Percentiles rank a stretch among this genome's conserved stretches.
Evolutionary conservation across 2,797 vertebrate genomes (phyloP).

Genomic region (Salmo trutta): DNA sequence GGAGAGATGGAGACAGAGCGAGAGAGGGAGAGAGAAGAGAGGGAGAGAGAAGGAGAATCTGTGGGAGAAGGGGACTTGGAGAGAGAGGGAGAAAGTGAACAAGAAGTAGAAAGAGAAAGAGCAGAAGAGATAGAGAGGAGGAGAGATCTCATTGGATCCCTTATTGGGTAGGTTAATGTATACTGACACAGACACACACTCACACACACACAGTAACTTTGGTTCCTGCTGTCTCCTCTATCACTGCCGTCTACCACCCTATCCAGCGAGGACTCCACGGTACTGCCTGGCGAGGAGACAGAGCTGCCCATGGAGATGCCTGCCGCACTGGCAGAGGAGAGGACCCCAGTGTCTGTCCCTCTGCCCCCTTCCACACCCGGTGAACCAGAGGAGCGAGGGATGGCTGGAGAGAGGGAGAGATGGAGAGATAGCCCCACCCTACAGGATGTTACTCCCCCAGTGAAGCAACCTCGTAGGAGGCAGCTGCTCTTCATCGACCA

Average conservation of each 20-base stretch:
- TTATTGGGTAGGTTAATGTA: constrained; percentile 56
- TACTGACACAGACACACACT: background rate
- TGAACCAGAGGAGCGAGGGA: background rate
- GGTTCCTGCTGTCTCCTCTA: background rate
- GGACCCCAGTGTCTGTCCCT: constrained; percentile 47
- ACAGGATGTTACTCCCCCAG: background rate
- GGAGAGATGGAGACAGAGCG: constrained; percentile 29
- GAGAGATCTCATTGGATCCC: constrained; percentile 47
- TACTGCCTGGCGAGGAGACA: constrained; percentile 53
- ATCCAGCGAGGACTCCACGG: constrained; percentile 43
- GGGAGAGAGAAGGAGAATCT: constrained; percentile 37
- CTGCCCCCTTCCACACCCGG: constrained; percentile 19
- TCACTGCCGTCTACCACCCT: constrained; percentile 45
- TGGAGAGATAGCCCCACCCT: background rate
- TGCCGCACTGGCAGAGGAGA: constrained; percentile 40
- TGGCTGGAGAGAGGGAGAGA: constrained; percentile 9
- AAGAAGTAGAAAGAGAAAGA: constrained; percentile 38
- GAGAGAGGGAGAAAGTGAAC: constrained; percentile 30
- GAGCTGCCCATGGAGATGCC: constrained; percentile 27
- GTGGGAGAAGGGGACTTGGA: constrained; percentile 5
- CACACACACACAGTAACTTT: constrained; percentile 4
- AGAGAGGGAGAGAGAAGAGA: constrained; percentile 19
- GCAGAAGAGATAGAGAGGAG: constrained; percentile 30
- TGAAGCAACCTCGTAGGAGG: constrained; percentile 48
- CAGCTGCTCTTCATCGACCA: constrained; percentile 74